Evolutionary conservation across 2,797 vertebrate species (phyloP), one percentile per base, ranked within the genome.

Genomic region (Jordanella pulchra): DNA sequence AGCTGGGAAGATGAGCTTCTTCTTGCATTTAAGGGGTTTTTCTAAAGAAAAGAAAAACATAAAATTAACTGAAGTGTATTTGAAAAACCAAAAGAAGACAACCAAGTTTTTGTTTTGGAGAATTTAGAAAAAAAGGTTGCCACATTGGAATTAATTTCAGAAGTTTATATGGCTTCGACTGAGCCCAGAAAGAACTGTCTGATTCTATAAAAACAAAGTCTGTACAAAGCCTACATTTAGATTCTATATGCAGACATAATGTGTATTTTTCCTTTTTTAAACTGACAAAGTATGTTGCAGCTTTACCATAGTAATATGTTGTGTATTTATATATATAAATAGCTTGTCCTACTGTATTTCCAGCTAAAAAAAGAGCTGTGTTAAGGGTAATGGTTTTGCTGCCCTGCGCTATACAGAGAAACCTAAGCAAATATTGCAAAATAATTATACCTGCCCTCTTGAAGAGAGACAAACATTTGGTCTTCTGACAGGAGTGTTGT

Each of bases 1-100:
- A 86, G 86, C 30, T 89, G 87, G 45, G 77, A 80, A 0, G 91
- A 91, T 11, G 93, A 92, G 86, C 91, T 89, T 73, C 92, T 92
- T 73, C 95, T 95, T 75, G 90, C 78, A 81, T 93, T 91, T 71
- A 95, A 91, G 10, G 93, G 93, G 85, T 94, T 96, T 95, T 97
- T 92, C 72, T 69, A 21, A 56, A 76, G 58, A 80, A 14, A 65
- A 77, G 68, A 81, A 60, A 78, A 2, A 14, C 42, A 42, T 1
- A 11, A 32, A 32, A 2, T 10, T 21, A 56, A 45, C 7, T n/a
- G 2, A 44, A 25, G 42, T 63, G 39, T 63, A 17, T 44, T 44
- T n/a, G 60, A 42, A 42, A 13, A 39, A 2, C 21, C 11, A 12
- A n/a, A 27, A 17, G 11, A 35, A 56, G 14, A 47, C 27, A 54